A percentile compares a stretch with the other conserved stretches of the same genome.
phyloP scores from a whole-genome alignment of 2,797 vertebrate species.

The Moxostoma hubbsi region DNA sequence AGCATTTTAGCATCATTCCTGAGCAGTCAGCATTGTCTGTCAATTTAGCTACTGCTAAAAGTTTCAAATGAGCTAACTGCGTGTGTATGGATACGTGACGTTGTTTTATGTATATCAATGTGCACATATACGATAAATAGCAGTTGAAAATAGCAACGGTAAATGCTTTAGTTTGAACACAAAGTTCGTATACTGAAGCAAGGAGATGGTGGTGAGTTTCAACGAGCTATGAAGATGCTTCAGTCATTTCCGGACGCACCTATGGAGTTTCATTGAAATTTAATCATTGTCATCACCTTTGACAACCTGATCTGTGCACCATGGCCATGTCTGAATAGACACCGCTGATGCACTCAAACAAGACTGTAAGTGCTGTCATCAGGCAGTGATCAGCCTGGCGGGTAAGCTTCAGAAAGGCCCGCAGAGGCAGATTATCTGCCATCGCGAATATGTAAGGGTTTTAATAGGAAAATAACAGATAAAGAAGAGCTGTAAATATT shows the following conservation, averaged over 20 bases:
- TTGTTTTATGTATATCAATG: too few species aligned
- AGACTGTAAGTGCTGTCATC: background rate
- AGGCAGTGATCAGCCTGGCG: constrained; percentile 7
- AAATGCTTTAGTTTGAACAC: background rate
- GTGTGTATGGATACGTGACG: background rate
- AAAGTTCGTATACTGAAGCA: constrained; percentile 22
- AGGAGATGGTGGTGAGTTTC: constrained; percentile 1
- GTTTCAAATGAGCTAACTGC: background rate
- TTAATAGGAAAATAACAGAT: constrained; percentile 4
- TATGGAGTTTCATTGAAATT: constrained; percentile 8
- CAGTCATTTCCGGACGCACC: constrained; percentile 51
- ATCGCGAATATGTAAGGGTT: background rate
- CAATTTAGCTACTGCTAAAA: background rate
- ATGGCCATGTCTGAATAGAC: constrained; percentile 7
- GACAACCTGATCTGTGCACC: background rate
- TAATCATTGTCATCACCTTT: constrained; percentile 39
- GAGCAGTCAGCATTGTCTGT: background rate
- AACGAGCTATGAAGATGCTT: constrained; percentile 25
- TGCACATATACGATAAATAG: too few species aligned
- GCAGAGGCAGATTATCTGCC: constrained; percentile 13
- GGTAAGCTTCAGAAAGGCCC: constrained; percentile 15
- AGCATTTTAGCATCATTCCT: constrained; percentile 27
- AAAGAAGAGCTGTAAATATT: background rate
- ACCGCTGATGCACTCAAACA: background rate
- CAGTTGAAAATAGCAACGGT: too few species aligned